These are phyloP conservation scores for Hypomesus transpacificus DNA, from an alignment of 2,113 vertebrate species.

Conservation along the genomic window DNA sequence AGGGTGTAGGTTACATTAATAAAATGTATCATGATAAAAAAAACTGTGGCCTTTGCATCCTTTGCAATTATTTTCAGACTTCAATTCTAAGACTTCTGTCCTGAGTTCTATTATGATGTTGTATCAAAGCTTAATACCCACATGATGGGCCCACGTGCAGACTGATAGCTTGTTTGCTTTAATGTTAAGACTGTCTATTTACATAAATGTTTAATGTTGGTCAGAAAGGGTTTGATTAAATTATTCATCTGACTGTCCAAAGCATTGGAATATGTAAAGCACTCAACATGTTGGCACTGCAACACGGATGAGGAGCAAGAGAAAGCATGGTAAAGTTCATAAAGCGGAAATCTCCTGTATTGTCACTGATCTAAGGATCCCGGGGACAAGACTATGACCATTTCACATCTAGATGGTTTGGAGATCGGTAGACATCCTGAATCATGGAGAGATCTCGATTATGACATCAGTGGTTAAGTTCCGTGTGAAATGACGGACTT, in stretches of 20 bases:
- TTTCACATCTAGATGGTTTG: no score
- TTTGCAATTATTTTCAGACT: neutral
- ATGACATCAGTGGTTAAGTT: no score
- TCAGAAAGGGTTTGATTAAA: conserved; percentile 3
- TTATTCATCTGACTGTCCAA: neutral
- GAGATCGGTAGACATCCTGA: no score
- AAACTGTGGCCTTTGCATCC: neutral
- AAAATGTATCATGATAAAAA: no score
- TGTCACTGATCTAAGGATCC: no score
- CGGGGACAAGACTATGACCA: no score
- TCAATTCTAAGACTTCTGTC: neutral
- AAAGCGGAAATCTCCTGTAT: no score
- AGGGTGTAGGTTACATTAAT: no score
- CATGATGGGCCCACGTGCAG: neutral
- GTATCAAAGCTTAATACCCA: neutral
- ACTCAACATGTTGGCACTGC: neutral
- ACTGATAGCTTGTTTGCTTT: neutral
- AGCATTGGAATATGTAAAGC: neutral
- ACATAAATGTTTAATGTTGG: neutral
- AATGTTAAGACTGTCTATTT: neutral
- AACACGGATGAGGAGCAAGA: neutral
- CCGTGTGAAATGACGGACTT: no score
- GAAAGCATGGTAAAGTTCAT: neutral
- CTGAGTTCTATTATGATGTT: neutral
- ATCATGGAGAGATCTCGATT: no score